Evolutionary conservation across 2,113 vertebrate genomes (phyloP).

Genomic region (Pungitius pungitius): DNA sequence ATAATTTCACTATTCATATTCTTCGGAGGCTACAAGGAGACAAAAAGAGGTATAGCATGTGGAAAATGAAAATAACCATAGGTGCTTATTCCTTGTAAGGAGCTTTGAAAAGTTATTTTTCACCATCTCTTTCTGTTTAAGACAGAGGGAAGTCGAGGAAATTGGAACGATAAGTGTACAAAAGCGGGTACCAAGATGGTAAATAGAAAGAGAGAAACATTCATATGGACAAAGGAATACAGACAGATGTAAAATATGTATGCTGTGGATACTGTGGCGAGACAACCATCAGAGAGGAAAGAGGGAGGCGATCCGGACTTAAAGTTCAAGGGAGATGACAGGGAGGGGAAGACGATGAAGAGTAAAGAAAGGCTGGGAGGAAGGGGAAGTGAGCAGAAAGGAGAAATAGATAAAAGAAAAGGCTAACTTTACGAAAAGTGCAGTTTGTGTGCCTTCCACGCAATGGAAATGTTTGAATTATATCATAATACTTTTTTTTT

Average conservation of each 20-base stretch:
- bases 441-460: conserved; percentile 34
- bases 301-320: conserved; percentile 1
- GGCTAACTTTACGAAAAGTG: conserved; percentile 39
- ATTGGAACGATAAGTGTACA: background rate
- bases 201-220: conserved; percentile 24
- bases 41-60: background rate
- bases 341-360: conserved; percentile 7
- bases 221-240: conserved; percentile 45
- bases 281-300: conserved; percentile 21
- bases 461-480: too few species aligned
- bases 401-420: conserved; percentile 51
- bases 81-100: conserved; percentile 7
- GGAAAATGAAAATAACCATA: conserved; percentile 17
- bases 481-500: too few species aligned
- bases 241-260: conserved; percentile 42
- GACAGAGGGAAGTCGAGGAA: conserved; percentile 11
- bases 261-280: conserved; percentile 21
- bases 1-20: conserved; percentile 24
- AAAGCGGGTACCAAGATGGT: background rate
- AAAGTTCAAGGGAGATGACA: conserved; percentile 34
- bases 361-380: conserved; percentile 23
- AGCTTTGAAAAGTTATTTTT: background rate
- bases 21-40: background rate
- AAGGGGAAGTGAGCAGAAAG: conserved; percentile 21
- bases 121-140: background rate